Percentiles rank a stretch among this genome's conserved stretches.
Conservation (phyloP, 2,797 vertebrate genomes). For the Squalus acanthias region DNA sequence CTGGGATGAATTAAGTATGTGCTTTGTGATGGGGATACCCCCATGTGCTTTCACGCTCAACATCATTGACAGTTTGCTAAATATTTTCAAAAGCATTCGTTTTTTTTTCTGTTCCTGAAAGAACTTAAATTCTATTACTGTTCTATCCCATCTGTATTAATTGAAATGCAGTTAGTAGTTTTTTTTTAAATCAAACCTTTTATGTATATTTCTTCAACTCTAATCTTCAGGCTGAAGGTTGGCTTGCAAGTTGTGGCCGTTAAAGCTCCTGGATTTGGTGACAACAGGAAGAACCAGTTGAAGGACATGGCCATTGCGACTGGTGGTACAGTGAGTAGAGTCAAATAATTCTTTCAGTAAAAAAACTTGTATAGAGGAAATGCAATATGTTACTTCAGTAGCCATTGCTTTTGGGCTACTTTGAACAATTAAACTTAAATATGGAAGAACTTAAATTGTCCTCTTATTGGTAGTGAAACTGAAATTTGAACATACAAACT, state of each 20-base stretch:
- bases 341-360: background rate
- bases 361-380: background rate
- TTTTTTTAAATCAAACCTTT: background rate
- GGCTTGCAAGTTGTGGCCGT: constrained; percentile 95
- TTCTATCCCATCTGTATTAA: background rate
- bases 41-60: background rate
- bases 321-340: constrained; percentile 80
- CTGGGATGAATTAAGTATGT: background rate
- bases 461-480: background rate
- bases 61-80: background rate
- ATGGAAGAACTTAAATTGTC: background rate
- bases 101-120: background rate
- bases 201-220: background rate
- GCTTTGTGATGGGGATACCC: background rate
- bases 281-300: constrained; percentile 96
- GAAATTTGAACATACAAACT: background rate
- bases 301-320: constrained; percentile 89
- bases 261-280: constrained; percentile 94
- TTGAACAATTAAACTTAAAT: background rate
- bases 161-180: background rate
- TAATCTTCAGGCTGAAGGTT: constrained; percentile 76
- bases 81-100: background rate
- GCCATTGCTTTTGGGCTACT: background rate
- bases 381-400: background rate
- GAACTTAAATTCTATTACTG: background rate